Evolutionary conservation across 1,140 invertebrate species (phyloP).

Genomic region (Drosophila pectinifera): DNA sequence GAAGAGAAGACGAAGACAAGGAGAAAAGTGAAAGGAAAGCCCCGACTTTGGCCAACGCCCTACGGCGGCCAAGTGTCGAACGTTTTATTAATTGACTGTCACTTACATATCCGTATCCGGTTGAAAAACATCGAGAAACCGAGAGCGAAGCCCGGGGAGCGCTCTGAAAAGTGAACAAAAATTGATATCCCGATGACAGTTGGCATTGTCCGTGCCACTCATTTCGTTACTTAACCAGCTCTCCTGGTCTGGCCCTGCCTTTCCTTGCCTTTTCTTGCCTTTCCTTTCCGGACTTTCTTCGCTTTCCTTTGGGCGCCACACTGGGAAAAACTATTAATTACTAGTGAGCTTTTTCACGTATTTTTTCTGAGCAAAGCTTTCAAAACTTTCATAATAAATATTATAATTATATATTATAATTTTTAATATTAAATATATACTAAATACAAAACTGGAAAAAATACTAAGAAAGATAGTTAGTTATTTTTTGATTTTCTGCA

Average conservation of each 20-base stretch:
- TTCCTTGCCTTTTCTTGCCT: not conserved
- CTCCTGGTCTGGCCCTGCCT: not conserved
- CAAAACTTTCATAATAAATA: no score
- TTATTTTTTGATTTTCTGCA: no score
- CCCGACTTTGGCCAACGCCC: slow-evolving; percentile 42
- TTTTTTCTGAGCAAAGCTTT: not conserved
- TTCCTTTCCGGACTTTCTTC: not conserved
- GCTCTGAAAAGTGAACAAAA: slow-evolving; percentile 15
- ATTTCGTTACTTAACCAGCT: slow-evolving; percentile 36
- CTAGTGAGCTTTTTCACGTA: no score
- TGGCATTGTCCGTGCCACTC: slow-evolving; percentile 41
- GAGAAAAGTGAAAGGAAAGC: slow-evolving; percentile 36
- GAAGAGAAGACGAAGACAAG: not conserved
- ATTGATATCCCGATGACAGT: slow-evolving; percentile 42
- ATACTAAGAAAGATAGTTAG: no score
- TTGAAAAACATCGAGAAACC: not conserved
- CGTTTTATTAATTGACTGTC: slow-evolving; percentile 72
- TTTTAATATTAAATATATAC: no score
- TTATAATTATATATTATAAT: not conserved
- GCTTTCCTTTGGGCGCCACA: not conserved
- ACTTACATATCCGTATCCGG: slow-evolving; percentile 62
- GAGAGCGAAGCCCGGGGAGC: not conserved
- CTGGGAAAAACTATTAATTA: not conserved
- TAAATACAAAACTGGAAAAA: no score
- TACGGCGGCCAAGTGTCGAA: slow-evolving; percentile 56